A percentile compares a stretch with the other conserved stretches of the same genome.
Evolutionary conservation across 2,888 invertebrate species (phyloP).

Genomic region (Argyresthia goedartella): DNA sequence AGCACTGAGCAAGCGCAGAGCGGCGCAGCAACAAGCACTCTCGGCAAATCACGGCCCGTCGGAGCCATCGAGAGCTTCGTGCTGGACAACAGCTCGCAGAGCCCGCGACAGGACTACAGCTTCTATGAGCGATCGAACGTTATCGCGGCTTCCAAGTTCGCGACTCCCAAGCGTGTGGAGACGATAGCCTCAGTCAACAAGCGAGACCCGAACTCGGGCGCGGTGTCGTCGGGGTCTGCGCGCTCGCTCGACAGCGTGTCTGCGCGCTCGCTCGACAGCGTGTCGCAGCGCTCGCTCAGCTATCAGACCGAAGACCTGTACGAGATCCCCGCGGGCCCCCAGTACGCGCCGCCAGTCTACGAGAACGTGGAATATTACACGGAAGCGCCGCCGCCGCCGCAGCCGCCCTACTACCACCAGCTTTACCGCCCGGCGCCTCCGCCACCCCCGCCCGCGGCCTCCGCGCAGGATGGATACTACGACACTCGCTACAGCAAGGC

Average conservation of each 20-base stretch:
- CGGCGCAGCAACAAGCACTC: constrained; percentile 37
- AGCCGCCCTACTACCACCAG: constrained; percentile 75
- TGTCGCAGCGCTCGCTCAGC: constrained; percentile 71
- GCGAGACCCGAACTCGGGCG: constrained; percentile 43
- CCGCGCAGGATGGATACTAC: constrained; percentile 59
- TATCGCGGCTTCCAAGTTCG: constrained; percentile 82
- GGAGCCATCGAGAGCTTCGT: constrained; percentile 77
- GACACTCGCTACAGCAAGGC: constrained; percentile 78
- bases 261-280: constrained; percentile 72
- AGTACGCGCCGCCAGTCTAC: constrained; percentile 69
- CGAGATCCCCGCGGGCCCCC: constrained; percentile 55
- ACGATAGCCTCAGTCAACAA: constrained; percentile 65
- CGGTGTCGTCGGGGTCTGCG: constrained; percentile 63
- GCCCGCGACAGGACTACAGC: constrained; percentile 59
- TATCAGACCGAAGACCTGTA: constrained; percentile 60
- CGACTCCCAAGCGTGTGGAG: constrained; percentile 81
- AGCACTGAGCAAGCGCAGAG: constrained; percentile 63
- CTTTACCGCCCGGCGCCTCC: constrained; percentile 60
- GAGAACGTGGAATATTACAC: constrained; percentile 88
- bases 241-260: constrained; percentile 73
- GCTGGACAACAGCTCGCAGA: constrained; percentile 58
- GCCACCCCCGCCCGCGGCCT: constrained; percentile 49
- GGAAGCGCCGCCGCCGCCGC: constrained; percentile 67
- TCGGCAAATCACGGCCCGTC: constrained; percentile 67
- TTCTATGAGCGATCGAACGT: constrained; percentile 79